phyloP scores from a whole-genome alignment of 23 tunicate species.

The Ciona savignyi region DNA sequence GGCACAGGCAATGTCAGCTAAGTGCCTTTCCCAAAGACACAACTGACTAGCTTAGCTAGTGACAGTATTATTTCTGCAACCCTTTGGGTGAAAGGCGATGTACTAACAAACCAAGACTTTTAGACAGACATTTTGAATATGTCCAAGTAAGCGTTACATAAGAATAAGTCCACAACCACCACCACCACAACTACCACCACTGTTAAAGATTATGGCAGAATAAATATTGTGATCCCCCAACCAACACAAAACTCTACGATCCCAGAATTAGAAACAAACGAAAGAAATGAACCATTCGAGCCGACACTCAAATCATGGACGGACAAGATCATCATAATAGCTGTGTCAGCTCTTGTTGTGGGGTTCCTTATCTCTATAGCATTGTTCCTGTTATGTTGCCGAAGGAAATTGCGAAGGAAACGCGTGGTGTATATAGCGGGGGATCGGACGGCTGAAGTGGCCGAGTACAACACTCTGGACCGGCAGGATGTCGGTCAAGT shows the following conservation, averaged over 20 bases:
- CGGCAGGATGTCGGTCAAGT: not conserved
- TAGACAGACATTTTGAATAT: too few species aligned
- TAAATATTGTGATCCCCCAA: not conserved
- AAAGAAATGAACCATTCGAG: not conserved
- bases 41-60: too few species aligned
- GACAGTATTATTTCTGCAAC: too few species aligned
- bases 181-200: not conserved
- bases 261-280: not conserved
- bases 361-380: not conserved
- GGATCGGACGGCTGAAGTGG: not conserved
- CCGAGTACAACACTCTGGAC: not conserved
- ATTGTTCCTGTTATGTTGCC: not conserved
- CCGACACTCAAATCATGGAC: not conserved
- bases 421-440: not conserved
- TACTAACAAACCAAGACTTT: too few species aligned
- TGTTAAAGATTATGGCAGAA: not conserved
- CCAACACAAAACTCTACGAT: too few species aligned
- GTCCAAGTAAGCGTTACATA: too few species aligned
- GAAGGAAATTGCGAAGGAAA: not conserved
- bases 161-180: too few species aligned
- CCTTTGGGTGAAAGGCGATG: too few species aligned
- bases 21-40: too few species aligned
- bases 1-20: too few species aligned
- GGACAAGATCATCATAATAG: not conserved
- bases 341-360: not conserved